Base-by-base conservation (phyloP, 1,140 invertebrate species). In the Drosophila sproati region DNA sequence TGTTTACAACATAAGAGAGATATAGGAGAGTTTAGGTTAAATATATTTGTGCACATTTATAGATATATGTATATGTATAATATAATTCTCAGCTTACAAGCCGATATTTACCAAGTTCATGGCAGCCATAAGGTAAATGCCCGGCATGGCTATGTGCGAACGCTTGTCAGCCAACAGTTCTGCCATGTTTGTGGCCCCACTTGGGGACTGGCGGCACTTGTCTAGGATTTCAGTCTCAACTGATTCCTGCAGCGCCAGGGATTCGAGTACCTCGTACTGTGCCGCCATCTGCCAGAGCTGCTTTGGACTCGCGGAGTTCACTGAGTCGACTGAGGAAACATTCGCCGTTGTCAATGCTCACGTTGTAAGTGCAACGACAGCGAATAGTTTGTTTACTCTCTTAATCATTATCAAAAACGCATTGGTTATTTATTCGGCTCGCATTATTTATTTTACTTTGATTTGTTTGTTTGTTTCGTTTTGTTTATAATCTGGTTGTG, bases 401-500 rank as follows among this genome's bases (percentile, higher is more conserved):
- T 0, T 20, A 20, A 20, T 20, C 20, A 20, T 2, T 20, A 34
- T 34, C 34, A 34, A 34, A 37, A 43, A 43, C n/a, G 39, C 39
- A 5, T 12, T 34, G n/a, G 2, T 8, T 32, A 8, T 34, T 37
- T 74, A 20, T 35, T 72, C 51, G 62, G 41, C 61, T 72, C 28
- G 70, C 54, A 59, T 73, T 61, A 29, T 73, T 68, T 68, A 34
- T 52, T 55, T 71, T 63, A 59, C 32, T 67, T 48, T 6, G 35
- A 39, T 63, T 55, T 64, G 66, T 37, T 50, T 20, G 20, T 20
- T 59, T 39, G 32, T 55, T 61, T 48, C 71, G 71, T 10, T n/a
- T 51, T 47, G 5, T 10, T 54, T 45, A 54, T 54, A 35, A 66
- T 28, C 63, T 48, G 37, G 37, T 54, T 78, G 3, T 10, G 34